Evolutionary conservation across 2,113 vertebrate species (phyloP), one percentile per base, ranked within the genome.

Genomic region (Polypterus bichir): DNA sequence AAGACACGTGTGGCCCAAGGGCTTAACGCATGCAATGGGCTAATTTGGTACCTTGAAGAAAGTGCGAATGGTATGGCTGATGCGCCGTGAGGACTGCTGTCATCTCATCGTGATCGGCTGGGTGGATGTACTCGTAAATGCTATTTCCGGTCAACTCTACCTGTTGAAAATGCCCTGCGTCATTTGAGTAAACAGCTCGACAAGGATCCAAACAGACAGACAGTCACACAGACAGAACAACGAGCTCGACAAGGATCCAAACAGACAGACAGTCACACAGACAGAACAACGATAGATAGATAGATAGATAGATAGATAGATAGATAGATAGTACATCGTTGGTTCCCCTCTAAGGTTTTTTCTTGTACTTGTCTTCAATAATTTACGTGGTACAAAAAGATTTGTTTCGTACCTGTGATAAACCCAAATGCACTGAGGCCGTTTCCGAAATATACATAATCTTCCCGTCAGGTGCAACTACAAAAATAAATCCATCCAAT

Each of bases 361-460:
- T 27, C 27, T 27, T 27, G 27, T 27, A 27, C 27, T 27, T 27
- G 27, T 27, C 27, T 27, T 27, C 27, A 27, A 27, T 27, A 27
- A 27, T 27, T 27, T 27, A 1, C 27, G 2, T 27, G 27, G 27
- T 27, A 27, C 27, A 27, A 27, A 27, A 27, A 27, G 27, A 27
- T 27, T 27, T 27, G 27, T 27, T 27, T 64, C 74, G 10, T 87
- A 98, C 94, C 94, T 98, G 96, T 49, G 96, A 99, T 76, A 98
- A 83, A 63, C 94, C 96, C 80, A 97, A 73, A 70, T 98, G 96
- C 59, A 99, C 96, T 0, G 96, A 99, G 2, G 96, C 96, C 0
- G 96, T 99, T 77, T 99, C 96, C 1, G 96, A 99, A 71, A 99
- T 99, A 79, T 99, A 99, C 96, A 99, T 98, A 69, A 99, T 97